These are phyloP conservation scores for Pogonus chalceus DNA, from an alignment of 1,140 invertebrate genomes.

Conservation along the genomic window DNA sequence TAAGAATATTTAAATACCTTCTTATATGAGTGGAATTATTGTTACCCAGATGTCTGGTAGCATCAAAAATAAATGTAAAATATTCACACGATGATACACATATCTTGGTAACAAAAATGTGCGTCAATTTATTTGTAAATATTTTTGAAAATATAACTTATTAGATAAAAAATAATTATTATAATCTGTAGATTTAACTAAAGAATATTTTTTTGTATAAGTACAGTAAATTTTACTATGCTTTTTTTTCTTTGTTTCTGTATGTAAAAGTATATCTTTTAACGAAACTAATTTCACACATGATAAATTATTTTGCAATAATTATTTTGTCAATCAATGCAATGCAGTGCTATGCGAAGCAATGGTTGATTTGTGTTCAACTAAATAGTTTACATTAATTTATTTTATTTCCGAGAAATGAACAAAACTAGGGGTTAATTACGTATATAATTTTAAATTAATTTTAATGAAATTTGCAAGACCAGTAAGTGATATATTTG, in stretches of 20 bases:
- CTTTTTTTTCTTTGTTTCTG: background rate
- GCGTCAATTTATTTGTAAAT: constrained; percentile 2
- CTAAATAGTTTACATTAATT: background rate
- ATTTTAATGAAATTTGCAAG: background rate
- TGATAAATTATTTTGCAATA: background rate
- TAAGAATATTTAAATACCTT: no score
- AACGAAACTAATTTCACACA: background rate
- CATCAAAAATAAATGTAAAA: background rate
- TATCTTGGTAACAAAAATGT: background rate
- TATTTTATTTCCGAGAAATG: background rate
- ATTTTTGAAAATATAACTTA: constrained; percentile 3
- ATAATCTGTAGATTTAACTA: background rate
- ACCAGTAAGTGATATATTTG: constrained; percentile 12
- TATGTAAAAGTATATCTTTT: background rate
- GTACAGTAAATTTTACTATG: background rate
- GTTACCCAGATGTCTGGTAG: constrained; percentile 1
- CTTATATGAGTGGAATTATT: background rate
- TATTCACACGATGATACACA: background rate
- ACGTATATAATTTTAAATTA: background rate
- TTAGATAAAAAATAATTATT: constrained; percentile 1
- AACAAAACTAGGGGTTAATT: background rate
- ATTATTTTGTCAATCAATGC: background rate
- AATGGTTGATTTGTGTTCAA: background rate
- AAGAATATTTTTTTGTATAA: background rate
- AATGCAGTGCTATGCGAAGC: background rate